These are phyloP conservation scores for Mus caroli DNA, from an alignment of 2,797 vertebrate genomes.

Conservation along the genomic window DNA sequence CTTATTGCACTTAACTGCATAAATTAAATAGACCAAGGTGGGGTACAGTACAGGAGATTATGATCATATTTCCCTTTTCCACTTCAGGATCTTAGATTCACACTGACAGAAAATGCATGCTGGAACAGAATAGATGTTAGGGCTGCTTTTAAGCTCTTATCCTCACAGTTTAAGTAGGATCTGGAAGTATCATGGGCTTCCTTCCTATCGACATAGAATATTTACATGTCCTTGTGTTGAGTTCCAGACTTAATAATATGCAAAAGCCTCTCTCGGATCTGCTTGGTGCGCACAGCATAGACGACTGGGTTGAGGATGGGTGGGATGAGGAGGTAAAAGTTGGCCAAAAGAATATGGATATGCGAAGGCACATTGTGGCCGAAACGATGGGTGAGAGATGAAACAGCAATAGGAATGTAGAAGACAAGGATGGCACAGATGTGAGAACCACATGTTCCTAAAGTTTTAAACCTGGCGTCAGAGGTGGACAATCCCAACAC, in stretches of 20 bases:
- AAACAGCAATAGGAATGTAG: slow-evolving; percentile 82
- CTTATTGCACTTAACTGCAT: background rate
- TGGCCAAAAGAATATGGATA: slow-evolving; percentile 83
- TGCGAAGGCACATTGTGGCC: slow-evolving; percentile 82
- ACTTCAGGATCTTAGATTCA: background rate
- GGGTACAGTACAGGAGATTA: background rate
- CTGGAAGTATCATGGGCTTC: background rate
- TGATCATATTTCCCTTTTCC: background rate
- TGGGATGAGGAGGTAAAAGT: slow-evolving; percentile 82
- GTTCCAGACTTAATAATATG: slow-evolving; percentile 63
- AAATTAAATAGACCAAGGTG: background rate
- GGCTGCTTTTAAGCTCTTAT: background rate
- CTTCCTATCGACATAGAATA: background rate
- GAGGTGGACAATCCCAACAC: slow-evolving; percentile 73
- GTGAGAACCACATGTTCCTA: slow-evolving; percentile 83
- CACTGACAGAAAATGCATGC: background rate
- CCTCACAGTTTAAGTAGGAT: background rate
- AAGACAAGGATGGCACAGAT: slow-evolving; percentile 83
- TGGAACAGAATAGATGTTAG: background rate
- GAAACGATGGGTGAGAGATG: slow-evolving; percentile 82
- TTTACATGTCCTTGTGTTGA: slow-evolving; percentile 6
- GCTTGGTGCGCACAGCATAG: slow-evolving; percentile 79
- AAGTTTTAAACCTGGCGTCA: slow-evolving; percentile 77
- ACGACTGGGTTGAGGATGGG: slow-evolving; percentile 83
- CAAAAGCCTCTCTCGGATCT: slow-evolving; percentile 76